Conservation (phyloP, 2,888 invertebrate species). For the Napeogenes inachia region DNA sequence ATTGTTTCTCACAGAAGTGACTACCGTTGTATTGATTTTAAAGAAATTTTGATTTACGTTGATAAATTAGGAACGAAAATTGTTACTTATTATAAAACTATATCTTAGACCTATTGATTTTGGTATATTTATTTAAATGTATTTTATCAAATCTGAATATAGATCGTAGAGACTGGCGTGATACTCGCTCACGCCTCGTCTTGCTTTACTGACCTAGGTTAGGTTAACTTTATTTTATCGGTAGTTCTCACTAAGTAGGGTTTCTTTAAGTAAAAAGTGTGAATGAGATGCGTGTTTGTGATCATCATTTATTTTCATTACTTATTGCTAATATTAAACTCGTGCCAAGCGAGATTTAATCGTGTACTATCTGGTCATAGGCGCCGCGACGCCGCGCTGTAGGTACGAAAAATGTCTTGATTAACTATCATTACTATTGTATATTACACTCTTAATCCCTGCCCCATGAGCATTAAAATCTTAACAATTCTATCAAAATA, state of each 20-base stretch:
- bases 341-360: slow-evolving; percentile 52
- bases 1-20: slow-evolving; percentile 52
- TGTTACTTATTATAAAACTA: slow-evolving; percentile 67
- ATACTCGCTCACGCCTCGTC: slow-evolving; percentile 56
- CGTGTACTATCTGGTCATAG: slow-evolving; percentile 76
- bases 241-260: slow-evolving; percentile 60
- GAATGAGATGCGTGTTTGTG: slow-evolving; percentile 65
- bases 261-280: slow-evolving; percentile 56
- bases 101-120: slow-evolving; percentile 51
- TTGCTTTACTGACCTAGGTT: slow-evolving; percentile 57
- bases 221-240: slow-evolving; percentile 57
- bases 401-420: slow-evolving; percentile 46
- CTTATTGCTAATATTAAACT: slow-evolving; percentile 48
- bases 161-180: slow-evolving; percentile 53
- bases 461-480: slow-evolving; percentile 12
- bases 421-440: slow-evolving; percentile 20
- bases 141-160: slow-evolving; percentile 51
- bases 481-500: neutral
- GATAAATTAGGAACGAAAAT: slow-evolving; percentile 64
- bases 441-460: slow-evolving; percentile 23
- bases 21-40: slow-evolving; percentile 52
- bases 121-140: slow-evolving; percentile 49
- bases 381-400: slow-evolving; percentile 50
- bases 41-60: slow-evolving; percentile 58
- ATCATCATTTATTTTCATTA: slow-evolving; percentile 59